Evolutionary conservation across 2,797 vertebrate species (phyloP).

Genomic region (Salmo trutta): DNA sequence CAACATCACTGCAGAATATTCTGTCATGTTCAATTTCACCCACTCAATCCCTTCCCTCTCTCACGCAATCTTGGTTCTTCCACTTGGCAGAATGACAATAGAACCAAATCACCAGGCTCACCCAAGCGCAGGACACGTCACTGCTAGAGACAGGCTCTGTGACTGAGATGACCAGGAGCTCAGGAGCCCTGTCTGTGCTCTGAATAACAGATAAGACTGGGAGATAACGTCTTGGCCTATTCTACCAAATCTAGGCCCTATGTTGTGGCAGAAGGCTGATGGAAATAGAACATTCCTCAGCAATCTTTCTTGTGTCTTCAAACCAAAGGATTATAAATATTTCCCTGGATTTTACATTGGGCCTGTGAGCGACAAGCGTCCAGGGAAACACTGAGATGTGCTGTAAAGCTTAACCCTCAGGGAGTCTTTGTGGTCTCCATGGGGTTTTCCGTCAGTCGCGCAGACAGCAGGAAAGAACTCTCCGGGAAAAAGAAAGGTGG

Average conservation of each 20-base stretch:
- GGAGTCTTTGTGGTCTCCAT: neutral
- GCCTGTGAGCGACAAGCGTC: neutral
- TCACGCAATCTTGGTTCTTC: neutral
- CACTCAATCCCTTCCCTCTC: neutral
- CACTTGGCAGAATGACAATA: neutral
- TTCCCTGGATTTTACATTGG: neutral
- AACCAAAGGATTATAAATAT: neutral
- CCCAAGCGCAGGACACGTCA: neutral
- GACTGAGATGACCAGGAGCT: neutral
- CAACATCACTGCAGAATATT: neutral
- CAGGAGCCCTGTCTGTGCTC: neutral
- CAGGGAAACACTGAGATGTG: neutral
- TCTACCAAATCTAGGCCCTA: neutral
- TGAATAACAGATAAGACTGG: neutral
- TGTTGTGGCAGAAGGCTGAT: neutral
- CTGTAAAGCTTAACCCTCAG: neutral
- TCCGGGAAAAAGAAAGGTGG: too few relatives aligned
- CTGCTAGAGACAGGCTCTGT: neutral
- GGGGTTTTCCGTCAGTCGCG: too few relatives aligned
- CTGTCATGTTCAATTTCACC: neutral
- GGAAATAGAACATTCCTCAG: neutral
- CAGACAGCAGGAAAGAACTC: too few relatives aligned
- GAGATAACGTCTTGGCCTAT: neutral
- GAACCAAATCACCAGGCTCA: slow-evolving; percentile 2
- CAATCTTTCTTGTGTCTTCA: neutral